Conservation (phyloP, 2,888 invertebrate species). For the Xanthia icteritia region DNA sequence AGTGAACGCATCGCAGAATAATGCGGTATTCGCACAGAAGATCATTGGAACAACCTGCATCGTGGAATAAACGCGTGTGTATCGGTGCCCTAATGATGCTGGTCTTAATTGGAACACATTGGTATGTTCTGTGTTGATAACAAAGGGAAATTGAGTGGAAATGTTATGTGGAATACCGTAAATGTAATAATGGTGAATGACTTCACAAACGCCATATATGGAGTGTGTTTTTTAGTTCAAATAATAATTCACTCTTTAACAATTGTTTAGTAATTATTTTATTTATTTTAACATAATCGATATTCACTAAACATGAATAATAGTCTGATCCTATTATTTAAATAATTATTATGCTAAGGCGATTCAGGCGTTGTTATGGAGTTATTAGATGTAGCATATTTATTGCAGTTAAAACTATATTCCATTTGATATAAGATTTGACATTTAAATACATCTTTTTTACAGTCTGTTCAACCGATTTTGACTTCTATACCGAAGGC, state of each 20-base stretch:
- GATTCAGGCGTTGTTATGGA: background rate
- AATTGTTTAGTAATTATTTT: background rate
- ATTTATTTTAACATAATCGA: no score
- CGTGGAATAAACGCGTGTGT: conserved; percentile 38
- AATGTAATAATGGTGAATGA: background rate
- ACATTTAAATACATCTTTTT: no score
- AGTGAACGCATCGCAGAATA: conserved; percentile 48
- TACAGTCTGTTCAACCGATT: no score
- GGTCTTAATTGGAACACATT: conserved; percentile 42
- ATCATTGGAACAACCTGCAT: conserved; percentile 45
- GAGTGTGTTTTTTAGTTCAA: background rate
- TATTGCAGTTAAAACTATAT: background rate
- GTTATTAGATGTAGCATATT: background rate
- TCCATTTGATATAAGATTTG: no score
- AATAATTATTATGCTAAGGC: background rate
- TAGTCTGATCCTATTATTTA: background rate
- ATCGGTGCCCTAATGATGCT: conserved; percentile 33
- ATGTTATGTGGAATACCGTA: background rate
- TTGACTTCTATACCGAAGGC: no score
- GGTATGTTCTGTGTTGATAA: conserved; percentile 15
- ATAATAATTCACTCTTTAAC: background rate
- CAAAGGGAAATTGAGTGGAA: conserved; percentile 14
- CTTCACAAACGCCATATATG: background rate
- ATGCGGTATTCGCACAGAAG: conserved; percentile 43
- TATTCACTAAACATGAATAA: no score